Conservation (phyloP, 2,113 vertebrate species). For the Cyanistes caeruleus region DNA sequence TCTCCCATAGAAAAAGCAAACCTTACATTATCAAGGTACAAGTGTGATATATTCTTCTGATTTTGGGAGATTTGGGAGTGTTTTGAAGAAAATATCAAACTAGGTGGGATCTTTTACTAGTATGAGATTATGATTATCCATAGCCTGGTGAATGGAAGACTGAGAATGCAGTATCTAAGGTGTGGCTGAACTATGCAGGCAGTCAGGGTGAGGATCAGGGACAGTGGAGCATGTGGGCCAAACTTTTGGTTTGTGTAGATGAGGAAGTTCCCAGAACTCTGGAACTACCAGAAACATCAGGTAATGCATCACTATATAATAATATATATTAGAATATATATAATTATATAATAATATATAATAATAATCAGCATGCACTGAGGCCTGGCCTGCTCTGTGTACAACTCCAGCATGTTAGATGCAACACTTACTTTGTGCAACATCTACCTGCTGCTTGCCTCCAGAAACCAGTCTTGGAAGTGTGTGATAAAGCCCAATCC, state of each 20-base stretch:
- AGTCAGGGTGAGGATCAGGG: background rate
- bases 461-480: background rate
- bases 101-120: background rate
- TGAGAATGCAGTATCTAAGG: background rate
- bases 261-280: background rate
- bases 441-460: background rate
- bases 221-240: background rate
- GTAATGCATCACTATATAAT: no score
- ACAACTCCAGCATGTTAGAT: background rate
- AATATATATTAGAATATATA: no score
- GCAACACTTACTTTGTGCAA: background rate
- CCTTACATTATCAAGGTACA: background rate
- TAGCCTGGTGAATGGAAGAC: background rate
- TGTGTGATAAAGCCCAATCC: background rate
- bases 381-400: background rate
- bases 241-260: fast-evolving
- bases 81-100: background rate
- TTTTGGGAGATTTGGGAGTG: background rate
- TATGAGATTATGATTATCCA: background rate
- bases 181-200: background rate
- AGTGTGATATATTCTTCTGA: background rate
- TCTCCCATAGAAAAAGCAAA: background rate
- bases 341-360: no score
- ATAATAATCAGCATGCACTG: no score
- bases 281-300: background rate